Conservation (phyloP, 2,888 invertebrate genomes). For the Protophormia terraenovae region DNA sequence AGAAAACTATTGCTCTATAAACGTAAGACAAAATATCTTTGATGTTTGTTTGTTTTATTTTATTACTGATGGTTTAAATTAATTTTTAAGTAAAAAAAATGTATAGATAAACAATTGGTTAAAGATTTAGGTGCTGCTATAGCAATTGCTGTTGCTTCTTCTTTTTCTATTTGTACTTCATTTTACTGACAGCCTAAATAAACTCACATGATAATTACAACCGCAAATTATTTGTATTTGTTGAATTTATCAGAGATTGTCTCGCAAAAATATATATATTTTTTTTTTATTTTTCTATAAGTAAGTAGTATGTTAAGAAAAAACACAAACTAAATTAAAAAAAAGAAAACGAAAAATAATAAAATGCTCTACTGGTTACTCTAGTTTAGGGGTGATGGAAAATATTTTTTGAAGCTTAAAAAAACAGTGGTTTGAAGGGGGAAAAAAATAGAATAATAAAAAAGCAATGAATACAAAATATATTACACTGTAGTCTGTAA, state of each 20-base stretch:
- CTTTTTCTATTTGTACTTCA: slow-evolving; percentile 36
- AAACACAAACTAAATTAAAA: not conserved
- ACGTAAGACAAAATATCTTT: slow-evolving; percentile 16
- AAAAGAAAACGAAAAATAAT: not conserved
- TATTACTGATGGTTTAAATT: not conserved
- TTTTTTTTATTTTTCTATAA: too few species aligned
- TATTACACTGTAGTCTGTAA: too few species aligned
- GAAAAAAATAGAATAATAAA: not conserved
- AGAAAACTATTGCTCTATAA: not conserved
- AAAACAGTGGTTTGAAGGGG: not conserved
- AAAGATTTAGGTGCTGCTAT: not conserved
- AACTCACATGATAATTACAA: slow-evolving; percentile 70
- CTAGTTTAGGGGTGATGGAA: not conserved
- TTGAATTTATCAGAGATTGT: slow-evolving; percentile 65
- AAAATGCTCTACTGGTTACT: not conserved
- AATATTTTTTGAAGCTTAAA: not conserved
- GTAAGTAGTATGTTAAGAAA: not conserved
- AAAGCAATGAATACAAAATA: not conserved
- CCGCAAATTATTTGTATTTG: slow-evolving; percentile 68
- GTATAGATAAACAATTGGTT: not conserved
- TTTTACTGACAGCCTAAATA: slow-evolving; percentile 50
- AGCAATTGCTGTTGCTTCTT: not conserved
- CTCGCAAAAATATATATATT: not conserved
- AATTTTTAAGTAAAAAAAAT: not conserved
- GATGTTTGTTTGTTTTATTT: not conserved